phyloP scores from a whole-genome alignment of 2,888 invertebrate genomes.

The Steromphala cineraria region DNA sequence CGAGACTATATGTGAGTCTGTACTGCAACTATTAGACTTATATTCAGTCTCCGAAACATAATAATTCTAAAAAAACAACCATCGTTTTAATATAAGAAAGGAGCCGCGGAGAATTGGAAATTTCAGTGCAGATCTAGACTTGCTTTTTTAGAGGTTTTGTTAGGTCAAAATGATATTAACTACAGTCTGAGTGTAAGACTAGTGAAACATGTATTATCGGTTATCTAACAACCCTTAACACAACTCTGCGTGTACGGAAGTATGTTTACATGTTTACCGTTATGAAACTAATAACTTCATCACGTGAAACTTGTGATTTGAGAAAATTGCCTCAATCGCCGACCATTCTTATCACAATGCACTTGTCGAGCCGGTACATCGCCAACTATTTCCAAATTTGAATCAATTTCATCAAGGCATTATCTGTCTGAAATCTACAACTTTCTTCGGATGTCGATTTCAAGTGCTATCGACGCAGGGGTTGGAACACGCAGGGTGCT shows the following conservation, averaged over 20 bases:
- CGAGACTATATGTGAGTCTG: too few relatives aligned
- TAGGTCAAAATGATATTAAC: too few relatives aligned
- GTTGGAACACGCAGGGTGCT: neutral
- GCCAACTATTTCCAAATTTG: neutral
- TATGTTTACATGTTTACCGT: neutral
- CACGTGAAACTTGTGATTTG: neutral
- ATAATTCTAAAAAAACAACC: too few relatives aligned
- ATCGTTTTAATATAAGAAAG: too few relatives aligned
- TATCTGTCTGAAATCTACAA: slow-evolving; percentile 2
- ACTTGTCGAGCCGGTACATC: neutral
- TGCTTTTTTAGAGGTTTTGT: too few relatives aligned
- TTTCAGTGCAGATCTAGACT: too few relatives aligned
- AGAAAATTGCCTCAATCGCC: neutral
- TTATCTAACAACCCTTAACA: too few relatives aligned
- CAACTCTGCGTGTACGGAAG: neutral
- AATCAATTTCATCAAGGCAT: neutral
- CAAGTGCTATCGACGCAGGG: neutral
- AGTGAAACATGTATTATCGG: too few relatives aligned
- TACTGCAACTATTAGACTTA: too few relatives aligned
- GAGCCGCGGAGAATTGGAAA: too few relatives aligned
- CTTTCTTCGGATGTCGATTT: neutral
- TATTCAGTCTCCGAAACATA: too few relatives aligned
- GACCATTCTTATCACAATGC: neutral
- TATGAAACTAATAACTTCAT: neutral
- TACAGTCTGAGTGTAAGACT: too few relatives aligned